Conservation (phyloP, 1,140 invertebrate species). For the Diabrotica virgifera region DNA sequence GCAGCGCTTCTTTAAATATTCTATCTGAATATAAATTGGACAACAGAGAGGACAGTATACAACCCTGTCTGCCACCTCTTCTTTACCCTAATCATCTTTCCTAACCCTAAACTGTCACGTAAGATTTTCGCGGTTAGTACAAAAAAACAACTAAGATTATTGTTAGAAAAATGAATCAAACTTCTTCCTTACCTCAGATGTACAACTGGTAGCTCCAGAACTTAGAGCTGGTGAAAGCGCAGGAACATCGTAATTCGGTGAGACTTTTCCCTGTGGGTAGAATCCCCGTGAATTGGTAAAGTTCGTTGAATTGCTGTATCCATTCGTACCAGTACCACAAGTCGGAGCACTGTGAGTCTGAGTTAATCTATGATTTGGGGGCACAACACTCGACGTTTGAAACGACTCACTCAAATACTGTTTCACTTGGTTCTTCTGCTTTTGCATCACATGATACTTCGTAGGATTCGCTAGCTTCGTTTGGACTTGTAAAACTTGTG, state of each 20-base stretch:
- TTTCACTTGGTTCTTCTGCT: slow-evolving; percentile 82
- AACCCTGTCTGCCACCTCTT: no score
- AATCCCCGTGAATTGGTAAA: slow-evolving; percentile 17
- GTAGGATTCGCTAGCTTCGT: slow-evolving; percentile 88
- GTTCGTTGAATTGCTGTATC: slow-evolving; percentile 11
- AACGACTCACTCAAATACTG: slow-evolving; percentile 80
- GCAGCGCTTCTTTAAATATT: no score
- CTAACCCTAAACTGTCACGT: no score
- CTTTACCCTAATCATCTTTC: no score
- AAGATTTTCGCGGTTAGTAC: neutral
- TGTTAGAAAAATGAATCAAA: neutral
- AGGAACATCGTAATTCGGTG: slow-evolving; percentile 56
- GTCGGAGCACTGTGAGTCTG: slow-evolving; percentile 48
- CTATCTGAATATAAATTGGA: no score
- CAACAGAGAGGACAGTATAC: no score
- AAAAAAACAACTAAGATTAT: neutral
- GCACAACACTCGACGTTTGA: slow-evolving; percentile 48
- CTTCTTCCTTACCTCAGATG: slow-evolving; percentile 65
- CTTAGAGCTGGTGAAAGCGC: slow-evolving; percentile 68
- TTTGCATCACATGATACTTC: slow-evolving; percentile 86
- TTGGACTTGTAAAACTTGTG: slow-evolving; percentile 78
- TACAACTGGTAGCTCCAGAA: slow-evolving; percentile 65
- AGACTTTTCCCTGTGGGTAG: slow-evolving; percentile 38
- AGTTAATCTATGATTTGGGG: slow-evolving; percentile 29
- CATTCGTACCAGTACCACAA: slow-evolving; percentile 21